Percentiles rank a stretch among this genome's conserved stretches.
Evolutionary conservation across 2,113 vertebrate species (phyloP).

Genomic region (Ahaetulla prasina): DNA sequence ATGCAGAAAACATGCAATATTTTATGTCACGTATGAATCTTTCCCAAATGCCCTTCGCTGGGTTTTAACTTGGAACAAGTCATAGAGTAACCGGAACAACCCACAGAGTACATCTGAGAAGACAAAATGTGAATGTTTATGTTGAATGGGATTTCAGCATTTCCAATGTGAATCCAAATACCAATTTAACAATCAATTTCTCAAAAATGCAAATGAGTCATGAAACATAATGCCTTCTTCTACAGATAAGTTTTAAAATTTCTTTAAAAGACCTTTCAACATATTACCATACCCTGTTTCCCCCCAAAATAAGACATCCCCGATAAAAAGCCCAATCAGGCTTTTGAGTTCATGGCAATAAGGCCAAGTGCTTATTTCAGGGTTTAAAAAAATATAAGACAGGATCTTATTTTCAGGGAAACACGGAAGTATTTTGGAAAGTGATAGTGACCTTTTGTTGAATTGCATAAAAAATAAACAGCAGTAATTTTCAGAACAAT

Average conservation of each 20-base stretch:
- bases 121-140: background rate
- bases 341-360: too few species aligned
- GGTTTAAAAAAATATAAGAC: too few species aligned
- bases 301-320: too few species aligned
- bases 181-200: background rate
- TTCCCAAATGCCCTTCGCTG: background rate
- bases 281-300: too few species aligned
- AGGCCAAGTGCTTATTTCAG: too few species aligned
- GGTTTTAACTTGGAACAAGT: background rate
- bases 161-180: background rate
- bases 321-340: too few species aligned
- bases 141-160: background rate
- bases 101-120: background rate
- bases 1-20: background rate
- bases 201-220: background rate
- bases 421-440: background rate
- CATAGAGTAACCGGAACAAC: background rate
- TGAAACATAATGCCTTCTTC: background rate
- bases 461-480: background rate
- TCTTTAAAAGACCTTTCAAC: background rate
- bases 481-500: background rate
- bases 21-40: background rate
- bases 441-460: background rate
- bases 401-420: too few species aligned
- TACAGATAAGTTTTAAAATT: background rate